Conservation (phyloP, 2,113 vertebrate genomes). For the Apteryx owenii region DNA sequence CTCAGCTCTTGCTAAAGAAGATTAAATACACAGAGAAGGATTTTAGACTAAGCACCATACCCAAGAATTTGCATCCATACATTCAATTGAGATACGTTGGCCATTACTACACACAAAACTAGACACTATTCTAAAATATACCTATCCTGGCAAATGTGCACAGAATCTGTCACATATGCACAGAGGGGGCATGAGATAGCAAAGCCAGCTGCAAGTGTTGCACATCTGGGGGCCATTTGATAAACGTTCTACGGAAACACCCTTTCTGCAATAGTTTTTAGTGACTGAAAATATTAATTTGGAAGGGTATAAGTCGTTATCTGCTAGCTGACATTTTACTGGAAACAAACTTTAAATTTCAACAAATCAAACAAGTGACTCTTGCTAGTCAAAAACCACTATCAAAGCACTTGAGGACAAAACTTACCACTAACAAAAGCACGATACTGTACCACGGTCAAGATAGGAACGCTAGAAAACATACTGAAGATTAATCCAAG, state of each 20-base stretch:
- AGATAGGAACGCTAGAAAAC: not conserved
- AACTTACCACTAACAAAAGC: not conserved
- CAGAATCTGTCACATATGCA: not conserved
- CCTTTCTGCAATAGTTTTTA: not conserved
- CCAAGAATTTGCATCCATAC: not conserved
- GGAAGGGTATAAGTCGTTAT: not conserved
- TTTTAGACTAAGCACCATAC: not conserved
- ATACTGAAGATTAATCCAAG: not conserved
- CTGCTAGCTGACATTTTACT: not conserved
- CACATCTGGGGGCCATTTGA: not conserved
- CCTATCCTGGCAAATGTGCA: not conserved
- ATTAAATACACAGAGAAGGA: conserved; percentile 7
- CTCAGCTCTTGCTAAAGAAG: not conserved
- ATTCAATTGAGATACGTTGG: not conserved
- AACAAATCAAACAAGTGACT: not conserved
- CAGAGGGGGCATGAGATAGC: not conserved
- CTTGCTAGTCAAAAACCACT: not conserved
- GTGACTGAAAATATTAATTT: not conserved
- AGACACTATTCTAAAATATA: not conserved
- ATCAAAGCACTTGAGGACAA: not conserved
- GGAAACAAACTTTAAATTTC: not conserved
- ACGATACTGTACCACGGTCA: not conserved
- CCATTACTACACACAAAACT: not conserved
- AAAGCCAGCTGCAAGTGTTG: not conserved
- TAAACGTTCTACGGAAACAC: conserved; percentile 22